These are phyloP conservation scores for Brachionus koreanus DNA, from an alignment of 1,140 invertebrate genomes.

Conservation along the genomic window DNA sequence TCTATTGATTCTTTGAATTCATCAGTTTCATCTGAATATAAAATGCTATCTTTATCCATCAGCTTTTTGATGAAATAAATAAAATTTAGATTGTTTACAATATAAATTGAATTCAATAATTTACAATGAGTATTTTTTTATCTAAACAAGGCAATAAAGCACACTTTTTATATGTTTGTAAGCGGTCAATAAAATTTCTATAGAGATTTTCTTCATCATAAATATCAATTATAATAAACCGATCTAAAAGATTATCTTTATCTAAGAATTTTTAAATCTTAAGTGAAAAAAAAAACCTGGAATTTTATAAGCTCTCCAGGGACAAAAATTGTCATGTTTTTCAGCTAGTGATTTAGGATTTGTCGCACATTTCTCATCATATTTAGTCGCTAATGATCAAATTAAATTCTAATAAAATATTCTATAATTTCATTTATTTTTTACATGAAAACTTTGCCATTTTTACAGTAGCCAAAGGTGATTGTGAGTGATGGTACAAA, in stretches of 20 bases:
- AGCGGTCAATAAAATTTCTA: not conserved
- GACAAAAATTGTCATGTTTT: slow-evolving; percentile 24
- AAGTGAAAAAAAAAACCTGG: not conserved
- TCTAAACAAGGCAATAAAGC: not conserved
- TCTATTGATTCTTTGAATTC: not conserved
- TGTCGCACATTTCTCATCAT: not conserved
- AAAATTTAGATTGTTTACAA: not conserved
- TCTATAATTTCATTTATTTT: not conserved
- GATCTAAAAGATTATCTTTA: not conserved
- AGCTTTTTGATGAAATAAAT: not conserved
- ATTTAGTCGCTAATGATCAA: not conserved
- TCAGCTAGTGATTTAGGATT: not conserved
- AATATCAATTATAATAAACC: not conserved
- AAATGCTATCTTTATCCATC: not conserved
- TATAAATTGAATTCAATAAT: not conserved
- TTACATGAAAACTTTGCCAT: slow-evolving; percentile 22
- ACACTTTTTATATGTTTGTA: not conserved
- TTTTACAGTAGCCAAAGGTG: not conserved
- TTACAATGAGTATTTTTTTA: not conserved
- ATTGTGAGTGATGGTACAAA: slow-evolving; percentile 31
- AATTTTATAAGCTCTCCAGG: slow-evolving; percentile 1
- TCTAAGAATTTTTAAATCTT: not conserved
- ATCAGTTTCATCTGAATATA: not conserved
- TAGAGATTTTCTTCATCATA: slow-evolving; percentile 24
- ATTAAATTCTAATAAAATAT: not conserved